Percentiles rank a stretch among this genome's conserved stretches.
Conservation (phyloP, 2,113 vertebrate species). For the Pseudorhombus dupliciocellatus region DNA sequence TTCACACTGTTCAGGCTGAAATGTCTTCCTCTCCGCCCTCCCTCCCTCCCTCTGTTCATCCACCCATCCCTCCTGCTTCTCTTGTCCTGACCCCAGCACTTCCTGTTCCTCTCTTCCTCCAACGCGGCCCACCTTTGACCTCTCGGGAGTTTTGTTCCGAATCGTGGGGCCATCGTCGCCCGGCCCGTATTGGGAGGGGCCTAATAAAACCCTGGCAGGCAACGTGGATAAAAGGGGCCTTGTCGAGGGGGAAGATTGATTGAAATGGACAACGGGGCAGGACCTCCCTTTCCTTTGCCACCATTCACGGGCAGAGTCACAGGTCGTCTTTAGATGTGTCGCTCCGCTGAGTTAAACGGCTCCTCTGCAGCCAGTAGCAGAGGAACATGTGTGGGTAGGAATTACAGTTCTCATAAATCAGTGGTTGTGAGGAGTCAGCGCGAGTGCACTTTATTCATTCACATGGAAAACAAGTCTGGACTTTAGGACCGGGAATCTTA, state of each 20-base stretch:
- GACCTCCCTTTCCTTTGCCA: constrained; percentile 36
- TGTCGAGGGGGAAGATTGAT: constrained; percentile 65
- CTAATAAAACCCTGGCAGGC: constrained; percentile 48
- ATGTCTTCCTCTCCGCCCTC: constrained; percentile 7
- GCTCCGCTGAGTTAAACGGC: constrained; percentile 27
- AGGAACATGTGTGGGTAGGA: constrained; percentile 44
- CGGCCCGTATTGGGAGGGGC: constrained; percentile 17
- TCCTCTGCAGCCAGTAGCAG: constrained; percentile 18
- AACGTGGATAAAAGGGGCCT: constrained; percentile 63
- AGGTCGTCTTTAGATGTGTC: constrained; percentile 64
- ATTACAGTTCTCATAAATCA: constrained; percentile 41
- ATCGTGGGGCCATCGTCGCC: constrained; percentile 56
- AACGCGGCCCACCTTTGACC: constrained; percentile 64
- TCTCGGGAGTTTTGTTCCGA: constrained; percentile 32
- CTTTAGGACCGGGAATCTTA: constrained; percentile 1
- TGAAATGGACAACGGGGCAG: constrained; percentile 57
- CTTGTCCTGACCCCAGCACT: constrained; percentile 57
- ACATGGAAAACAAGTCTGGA: constrained; percentile 23
- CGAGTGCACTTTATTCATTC: constrained; percentile 34
- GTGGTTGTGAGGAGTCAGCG: constrained; percentile 6
- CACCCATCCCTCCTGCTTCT: constrained; percentile 33
- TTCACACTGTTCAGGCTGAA: constrained; percentile 44
- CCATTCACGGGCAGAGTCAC: constrained; percentile 63
- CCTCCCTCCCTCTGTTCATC: constrained; percentile 37
- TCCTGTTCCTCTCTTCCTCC: constrained; percentile 71